A percentile compares a stretch with the other conserved stretches of the same genome.
Evolutionary conservation across 2,888 invertebrate species (phyloP).

Genomic region (Ornithoptera priamus): DNA sequence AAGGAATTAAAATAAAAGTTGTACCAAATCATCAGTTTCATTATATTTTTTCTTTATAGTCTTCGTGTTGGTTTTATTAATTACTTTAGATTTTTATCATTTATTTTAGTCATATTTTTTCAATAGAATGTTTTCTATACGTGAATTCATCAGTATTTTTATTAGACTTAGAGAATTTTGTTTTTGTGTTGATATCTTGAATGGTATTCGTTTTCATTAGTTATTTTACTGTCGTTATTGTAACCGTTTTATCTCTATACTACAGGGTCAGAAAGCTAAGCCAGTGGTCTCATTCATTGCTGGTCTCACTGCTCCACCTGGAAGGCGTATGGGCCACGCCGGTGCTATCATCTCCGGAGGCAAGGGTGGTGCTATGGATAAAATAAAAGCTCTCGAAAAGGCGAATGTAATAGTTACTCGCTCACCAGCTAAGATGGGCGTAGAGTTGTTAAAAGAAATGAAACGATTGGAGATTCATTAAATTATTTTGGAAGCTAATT

Average conservation of each 20-base stretch:
- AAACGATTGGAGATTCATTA: conserved; percentile 85
- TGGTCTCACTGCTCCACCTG: conserved; percentile 98
- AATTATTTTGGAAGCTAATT: conserved; percentile 36
- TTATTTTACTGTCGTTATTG: background rate
- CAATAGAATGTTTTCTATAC: too few species aligned
- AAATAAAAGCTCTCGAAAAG: conserved; percentile 95
- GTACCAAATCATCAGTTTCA: conserved; percentile 27
- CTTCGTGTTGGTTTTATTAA: conserved; percentile 24
- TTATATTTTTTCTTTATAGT: conserved; percentile 27
- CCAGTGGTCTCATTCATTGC: conserved; percentile 99
- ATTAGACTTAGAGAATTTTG: background rate
- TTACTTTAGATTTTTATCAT: conserved; percentile 29
- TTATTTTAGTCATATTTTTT: conserved; percentile 16
- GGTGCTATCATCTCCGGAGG: conserved; percentile 99
- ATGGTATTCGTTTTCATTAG: background rate
- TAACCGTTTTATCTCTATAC: conserved; percentile 33
- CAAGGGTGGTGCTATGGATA: conserved; percentile 98
- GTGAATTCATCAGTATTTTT: background rate
- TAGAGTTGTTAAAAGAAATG: conserved; percentile 93
- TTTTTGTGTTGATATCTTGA: background rate
- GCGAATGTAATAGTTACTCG: conserved; percentile 97
- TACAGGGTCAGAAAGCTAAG: conserved; percentile 92
- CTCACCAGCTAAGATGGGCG: conserved; percentile 98
- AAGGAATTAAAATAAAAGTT: conserved; percentile 38
- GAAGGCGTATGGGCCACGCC: conserved; percentile 99